Conservation (phyloP, 2,888 invertebrate species). For the Ennomos fuscantarius region DNA sequence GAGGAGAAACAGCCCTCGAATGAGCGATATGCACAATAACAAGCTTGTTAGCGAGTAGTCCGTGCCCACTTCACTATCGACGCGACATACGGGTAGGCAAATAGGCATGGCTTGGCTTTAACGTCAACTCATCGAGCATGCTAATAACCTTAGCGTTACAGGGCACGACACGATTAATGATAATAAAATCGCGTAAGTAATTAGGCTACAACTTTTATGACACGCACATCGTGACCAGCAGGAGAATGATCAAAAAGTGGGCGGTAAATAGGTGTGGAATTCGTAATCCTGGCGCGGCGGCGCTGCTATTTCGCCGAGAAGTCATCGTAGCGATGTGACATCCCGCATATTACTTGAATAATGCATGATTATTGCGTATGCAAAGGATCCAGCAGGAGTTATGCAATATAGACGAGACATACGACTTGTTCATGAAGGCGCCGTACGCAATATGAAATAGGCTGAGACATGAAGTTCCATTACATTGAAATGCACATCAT, state of each 20-base stretch:
- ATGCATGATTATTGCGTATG: conserved; percentile 61
- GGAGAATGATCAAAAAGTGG: conserved; percentile 23
- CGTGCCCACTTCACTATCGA: conserved; percentile 44
- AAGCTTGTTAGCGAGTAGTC: conserved; percentile 50
- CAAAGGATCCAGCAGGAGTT: conserved; percentile 52
- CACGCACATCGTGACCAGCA: conserved; percentile 21
- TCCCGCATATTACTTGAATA: conserved; percentile 55
- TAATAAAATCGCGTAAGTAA: conserved; percentile 38
- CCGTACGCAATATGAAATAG: conserved; percentile 34
- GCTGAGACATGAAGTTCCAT: conserved; percentile 30
- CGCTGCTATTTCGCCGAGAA: conserved; percentile 43
- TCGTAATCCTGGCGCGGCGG: conserved; percentile 22
- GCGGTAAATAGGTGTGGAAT: conserved; percentile 7
- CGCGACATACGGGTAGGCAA: conserved; percentile 24
- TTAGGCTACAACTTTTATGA: conserved; percentile 18
- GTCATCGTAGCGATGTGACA: conserved; percentile 43
- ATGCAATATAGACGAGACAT: conserved; percentile 51
- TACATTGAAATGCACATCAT: conserved; percentile 35
- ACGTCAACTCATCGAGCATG: conserved; percentile 30
- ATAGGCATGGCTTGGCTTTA: conserved; percentile 33
- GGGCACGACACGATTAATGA: conserved; percentile 38
- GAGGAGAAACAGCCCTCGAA: conserved; percentile 42
- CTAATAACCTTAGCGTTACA: conserved; percentile 44
- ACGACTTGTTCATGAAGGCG: conserved; percentile 34
- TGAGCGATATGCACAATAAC: conserved; percentile 47